Evolutionary conservation across 1,140 invertebrate genomes (phyloP), one percentile per base, ranked within the genome.

Genomic region (Drosophila pallidifrons): DNA sequence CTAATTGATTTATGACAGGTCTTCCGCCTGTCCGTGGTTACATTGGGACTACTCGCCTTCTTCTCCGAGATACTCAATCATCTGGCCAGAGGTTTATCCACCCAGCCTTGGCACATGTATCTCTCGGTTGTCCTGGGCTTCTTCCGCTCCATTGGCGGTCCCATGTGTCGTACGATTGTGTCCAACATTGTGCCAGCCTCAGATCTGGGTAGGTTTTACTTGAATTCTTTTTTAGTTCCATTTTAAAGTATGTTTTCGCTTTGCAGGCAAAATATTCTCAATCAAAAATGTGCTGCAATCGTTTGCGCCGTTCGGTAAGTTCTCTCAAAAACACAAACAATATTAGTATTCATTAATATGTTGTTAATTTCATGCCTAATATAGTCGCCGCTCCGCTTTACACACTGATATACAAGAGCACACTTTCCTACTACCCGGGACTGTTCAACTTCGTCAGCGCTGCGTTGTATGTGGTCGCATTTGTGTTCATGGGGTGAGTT

Each of bases 41-140:
- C 91, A 1, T 20, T 92, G 20, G 91, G 81, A 1, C 46, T 92
- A 30, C 30, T 92, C 2, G 76, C 91, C 15, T 91, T 92, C 61
- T 61, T 79, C 5, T 94, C 94, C 4, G 75, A 92, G 10, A 88
- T 93, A 8, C 63, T 79, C 0, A 93, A 94, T 47, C 93, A 93
- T 54, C 20, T 95, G 10, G 92, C 94, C 1, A 93, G 91, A 78
- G 93, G 94, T 0, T 94, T 95, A 25, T 94, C 95, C 5, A 88
- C 81, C 1, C 91, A 93, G 67, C 82, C 94, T 1, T 96, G 95
- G 95, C 94, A 96, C 45, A 94, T 96, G 93, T 96, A 96, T 91
- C 72, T 92, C 0, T 81, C 83, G 1, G 75, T 92, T 6, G 68
- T 82, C 5, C 51, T 95, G 61, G 93, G 94, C 45, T 79, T 94